These are phyloP conservation scores for Podarcis siculus DNA, from an alignment of 2,797 vertebrate species.

Conservation along the genomic window DNA sequence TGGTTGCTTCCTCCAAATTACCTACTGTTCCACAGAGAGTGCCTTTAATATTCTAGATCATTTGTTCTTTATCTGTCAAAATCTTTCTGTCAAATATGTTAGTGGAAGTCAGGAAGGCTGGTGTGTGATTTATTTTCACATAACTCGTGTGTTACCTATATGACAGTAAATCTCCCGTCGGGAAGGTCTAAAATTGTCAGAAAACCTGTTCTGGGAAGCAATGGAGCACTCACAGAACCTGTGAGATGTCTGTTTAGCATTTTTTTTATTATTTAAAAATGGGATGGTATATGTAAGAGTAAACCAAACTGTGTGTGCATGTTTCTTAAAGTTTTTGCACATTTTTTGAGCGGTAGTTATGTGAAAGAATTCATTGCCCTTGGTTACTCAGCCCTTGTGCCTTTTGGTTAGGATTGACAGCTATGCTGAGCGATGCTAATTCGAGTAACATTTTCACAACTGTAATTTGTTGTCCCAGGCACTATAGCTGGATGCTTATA, in stretches of 20 bases:
- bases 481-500: neutral
- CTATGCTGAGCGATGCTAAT: neutral
- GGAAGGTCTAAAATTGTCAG: conserved; percentile 9
- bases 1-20: neutral
- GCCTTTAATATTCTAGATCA: neutral
- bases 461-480: neutral
- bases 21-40: neutral
- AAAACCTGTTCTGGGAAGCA: neutral
- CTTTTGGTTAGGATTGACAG: conserved; percentile 25
- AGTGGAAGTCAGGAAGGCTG: neutral
- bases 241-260: neutral
- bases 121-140: neutral
- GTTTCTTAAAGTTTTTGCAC: neutral
- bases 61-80: neutral
- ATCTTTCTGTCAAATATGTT: neutral
- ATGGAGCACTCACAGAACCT: conserved; percentile 1
- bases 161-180: neutral
- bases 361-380: neutral
- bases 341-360: neutral
- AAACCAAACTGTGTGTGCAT: neutral
- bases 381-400: neutral
- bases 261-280: too few relatives aligned
- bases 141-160: neutral
- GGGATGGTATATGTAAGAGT: neutral
- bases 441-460: neutral